A percentile compares a stretch with the other conserved stretches of the same genome.
These are phyloP conservation scores for Volucella zonaria DNA, from an alignment of 2,888 invertebrate species.

Conservation along the genomic window DNA sequence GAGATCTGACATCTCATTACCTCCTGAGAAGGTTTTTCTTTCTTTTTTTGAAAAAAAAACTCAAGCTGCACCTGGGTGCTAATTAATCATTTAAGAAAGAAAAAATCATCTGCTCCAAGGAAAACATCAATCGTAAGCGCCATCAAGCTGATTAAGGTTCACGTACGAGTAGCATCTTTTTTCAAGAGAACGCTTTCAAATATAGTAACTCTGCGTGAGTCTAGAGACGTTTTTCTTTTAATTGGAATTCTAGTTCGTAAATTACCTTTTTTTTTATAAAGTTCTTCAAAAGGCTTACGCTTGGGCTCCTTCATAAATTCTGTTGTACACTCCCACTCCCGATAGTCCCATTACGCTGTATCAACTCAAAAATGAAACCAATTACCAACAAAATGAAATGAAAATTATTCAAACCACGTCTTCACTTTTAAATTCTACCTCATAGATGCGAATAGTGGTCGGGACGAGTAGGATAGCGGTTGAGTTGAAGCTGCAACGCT, in stretches of 20 bases:
- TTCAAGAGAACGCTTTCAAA: no score
- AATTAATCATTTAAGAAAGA: no score
- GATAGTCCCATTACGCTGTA: background rate
- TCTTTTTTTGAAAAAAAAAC: no score
- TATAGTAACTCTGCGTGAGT: background rate
- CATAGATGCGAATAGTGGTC: background rate
- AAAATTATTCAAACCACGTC: slow-evolving; percentile 61
- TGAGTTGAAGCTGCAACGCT: background rate
- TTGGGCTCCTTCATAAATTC: slow-evolving; percentile 6
- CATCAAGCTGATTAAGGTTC: no score
- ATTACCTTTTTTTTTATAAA: background rate
- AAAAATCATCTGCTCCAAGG: no score
- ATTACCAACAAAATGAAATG: slow-evolving; percentile 47
- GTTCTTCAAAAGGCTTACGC: slow-evolving; percentile 27
- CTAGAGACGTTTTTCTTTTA: slow-evolving; percentile 3
- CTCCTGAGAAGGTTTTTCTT: no score
- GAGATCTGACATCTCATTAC: no score
- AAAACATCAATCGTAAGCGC: no score
- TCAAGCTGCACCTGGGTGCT: no score
- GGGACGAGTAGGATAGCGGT: background rate
- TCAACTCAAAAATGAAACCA: slow-evolving; percentile 37
- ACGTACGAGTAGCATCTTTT: no score
- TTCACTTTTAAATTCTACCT: slow-evolving; percentile 17
- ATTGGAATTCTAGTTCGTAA: slow-evolving; percentile 10
- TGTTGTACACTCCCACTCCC: background rate